Conservation (phyloP, 2,797 vertebrate genomes). For the Megalops cyprinoides region DNA sequence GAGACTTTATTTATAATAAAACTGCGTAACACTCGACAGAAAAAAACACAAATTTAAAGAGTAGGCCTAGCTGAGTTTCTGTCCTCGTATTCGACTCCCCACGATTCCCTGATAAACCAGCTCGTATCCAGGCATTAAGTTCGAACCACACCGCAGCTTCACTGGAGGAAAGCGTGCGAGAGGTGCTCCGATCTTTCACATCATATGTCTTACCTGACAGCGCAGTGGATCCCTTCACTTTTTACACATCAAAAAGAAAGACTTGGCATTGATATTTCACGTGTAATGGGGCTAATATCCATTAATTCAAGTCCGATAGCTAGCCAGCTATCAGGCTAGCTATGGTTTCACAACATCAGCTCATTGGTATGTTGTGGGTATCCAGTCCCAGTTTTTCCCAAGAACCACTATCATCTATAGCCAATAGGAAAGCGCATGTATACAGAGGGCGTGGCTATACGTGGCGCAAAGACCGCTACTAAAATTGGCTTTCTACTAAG, state of each 20-base stretch:
- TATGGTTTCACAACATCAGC: too few relatives aligned
- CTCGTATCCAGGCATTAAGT: neutral
- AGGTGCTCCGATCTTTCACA: neutral
- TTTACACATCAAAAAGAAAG: neutral
- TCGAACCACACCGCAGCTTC: neutral
- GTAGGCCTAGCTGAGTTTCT: slow-evolving; percentile 1
- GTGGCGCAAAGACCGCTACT: too few relatives aligned
- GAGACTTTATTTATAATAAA: too few relatives aligned
- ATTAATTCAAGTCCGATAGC: neutral
- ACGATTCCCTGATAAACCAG: neutral
- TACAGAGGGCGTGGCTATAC: too few relatives aligned
- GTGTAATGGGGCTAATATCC: neutral
- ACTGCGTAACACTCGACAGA: neutral
- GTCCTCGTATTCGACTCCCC: slow-evolving; percentile 19
- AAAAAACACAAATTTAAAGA: neutral
- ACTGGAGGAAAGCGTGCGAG: neutral
- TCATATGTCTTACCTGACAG: neutral
- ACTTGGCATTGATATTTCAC: neutral
- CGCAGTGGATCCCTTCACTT: neutral
- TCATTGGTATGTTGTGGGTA: too few relatives aligned
- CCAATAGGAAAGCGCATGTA: too few relatives aligned
- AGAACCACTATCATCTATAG: too few relatives aligned
- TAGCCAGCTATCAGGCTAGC: too few relatives aligned
- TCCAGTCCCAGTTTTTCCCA: too few relatives aligned
- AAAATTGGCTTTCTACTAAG: too few relatives aligned